Conservation (phyloP, 2,797 vertebrate genomes). For the Steatocranus sp. region DNA sequence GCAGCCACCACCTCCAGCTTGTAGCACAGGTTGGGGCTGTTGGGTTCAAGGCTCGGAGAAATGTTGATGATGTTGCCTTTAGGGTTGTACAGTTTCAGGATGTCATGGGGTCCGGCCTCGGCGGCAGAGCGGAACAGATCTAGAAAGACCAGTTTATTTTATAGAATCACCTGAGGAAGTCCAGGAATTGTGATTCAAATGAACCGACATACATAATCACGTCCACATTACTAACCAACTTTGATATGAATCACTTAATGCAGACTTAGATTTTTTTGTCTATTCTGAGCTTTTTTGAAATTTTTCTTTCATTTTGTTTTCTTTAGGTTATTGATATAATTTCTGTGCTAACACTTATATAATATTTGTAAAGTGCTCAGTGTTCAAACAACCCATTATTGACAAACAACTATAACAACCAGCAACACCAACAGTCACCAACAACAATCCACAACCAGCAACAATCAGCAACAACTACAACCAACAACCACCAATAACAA, state of each 20-base stretch:
- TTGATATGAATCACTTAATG: neutral
- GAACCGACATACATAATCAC: neutral
- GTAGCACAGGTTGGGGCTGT: conserved; percentile 66
- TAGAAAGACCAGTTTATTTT: neutral
- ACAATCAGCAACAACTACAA: neutral
- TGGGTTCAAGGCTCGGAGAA: conserved; percentile 72
- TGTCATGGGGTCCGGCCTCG: conserved; percentile 77
- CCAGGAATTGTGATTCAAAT: neutral
- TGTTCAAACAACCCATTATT: neutral
- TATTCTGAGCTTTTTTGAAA: neutral
- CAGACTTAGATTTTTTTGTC: accelerated
- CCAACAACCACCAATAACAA: neutral
- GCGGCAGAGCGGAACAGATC: conserved; percentile 78
- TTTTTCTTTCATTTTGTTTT: neutral
- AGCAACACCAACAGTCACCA: neutral
- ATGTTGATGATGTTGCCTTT: conserved; percentile 81
- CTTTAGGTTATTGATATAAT: neutral
- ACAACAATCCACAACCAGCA: neutral
- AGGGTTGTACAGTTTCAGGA: conserved; percentile 80
- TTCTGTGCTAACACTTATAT: neutral
- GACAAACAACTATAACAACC: neutral
- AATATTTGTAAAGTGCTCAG: neutral
- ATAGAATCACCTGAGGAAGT: neutral
- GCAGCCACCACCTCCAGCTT: conserved; percentile 79
- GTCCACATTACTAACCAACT: neutral